phyloP scores from a whole-genome alignment of 2,797 vertebrate genomes.

The Microhierax caerulescens region DNA sequence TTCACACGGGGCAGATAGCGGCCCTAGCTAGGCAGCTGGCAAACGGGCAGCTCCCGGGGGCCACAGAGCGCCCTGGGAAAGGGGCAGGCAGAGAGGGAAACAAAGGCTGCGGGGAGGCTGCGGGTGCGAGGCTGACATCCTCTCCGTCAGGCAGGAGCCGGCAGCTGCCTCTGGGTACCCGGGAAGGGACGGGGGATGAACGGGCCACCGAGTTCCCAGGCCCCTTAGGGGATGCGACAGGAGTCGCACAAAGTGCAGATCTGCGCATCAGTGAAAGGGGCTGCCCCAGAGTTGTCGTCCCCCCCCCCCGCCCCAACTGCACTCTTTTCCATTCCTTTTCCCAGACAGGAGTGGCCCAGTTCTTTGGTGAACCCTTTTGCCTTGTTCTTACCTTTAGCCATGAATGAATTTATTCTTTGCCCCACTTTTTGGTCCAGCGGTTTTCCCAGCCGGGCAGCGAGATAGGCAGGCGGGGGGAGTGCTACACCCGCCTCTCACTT shows the following conservation, averaged over 20 bases:
- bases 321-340: not conserved
- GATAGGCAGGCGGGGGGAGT: not conserved
- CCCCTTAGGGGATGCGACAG: not conserved
- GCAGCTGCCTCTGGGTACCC: slow-evolving; percentile 30
- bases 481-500: not conserved
- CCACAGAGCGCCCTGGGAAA: slow-evolving; percentile 40
- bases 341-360: not conserved
- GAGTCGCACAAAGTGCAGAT: not conserved
- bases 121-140: not conserved
- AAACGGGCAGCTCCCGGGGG: slow-evolving; percentile 2
- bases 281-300: not conserved
- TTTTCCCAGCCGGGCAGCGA: not conserved
- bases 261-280: not conserved
- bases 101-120: slow-evolving; percentile 31
- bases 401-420: slow-evolving; percentile 50
- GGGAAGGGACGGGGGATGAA: not conserved
- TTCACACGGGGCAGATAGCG: slow-evolving; percentile 42
- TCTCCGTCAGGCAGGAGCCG: not conserved
- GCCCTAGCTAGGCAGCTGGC: slow-evolving; percentile 38
- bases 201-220: slow-evolving; percentile 15
- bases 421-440: slow-evolving; percentile 18
- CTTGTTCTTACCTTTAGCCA: slow-evolving; percentile 21
- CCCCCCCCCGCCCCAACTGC: not conserved
- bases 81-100: slow-evolving; percentile 17
- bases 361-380: not conserved